Conservation (phyloP, 2,888 invertebrate species). For the Argyresthia albistria region DNA sequence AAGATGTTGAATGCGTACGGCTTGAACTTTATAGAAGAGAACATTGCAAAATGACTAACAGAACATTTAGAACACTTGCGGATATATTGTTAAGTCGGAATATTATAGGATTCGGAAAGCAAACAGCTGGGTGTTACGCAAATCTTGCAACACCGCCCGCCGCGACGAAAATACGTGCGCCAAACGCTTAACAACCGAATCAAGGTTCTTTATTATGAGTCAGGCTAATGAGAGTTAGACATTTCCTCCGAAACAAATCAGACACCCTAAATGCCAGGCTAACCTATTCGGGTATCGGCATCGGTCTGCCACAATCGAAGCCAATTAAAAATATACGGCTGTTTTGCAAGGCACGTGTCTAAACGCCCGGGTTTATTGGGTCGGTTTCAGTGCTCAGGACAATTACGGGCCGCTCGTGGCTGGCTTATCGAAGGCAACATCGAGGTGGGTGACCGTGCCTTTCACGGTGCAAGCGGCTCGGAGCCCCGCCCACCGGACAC, state of each 20-base stretch:
- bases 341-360: slow-evolving; percentile 23
- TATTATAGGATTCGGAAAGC: slow-evolving; percentile 28
- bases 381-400: slow-evolving; percentile 27
- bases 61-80: not conserved
- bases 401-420: slow-evolving; percentile 27
- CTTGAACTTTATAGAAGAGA: slow-evolving; percentile 35
- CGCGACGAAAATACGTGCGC: slow-evolving; percentile 15
- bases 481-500: slow-evolving; percentile 7
- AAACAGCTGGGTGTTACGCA: slow-evolving; percentile 27
- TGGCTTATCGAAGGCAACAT: slow-evolving; percentile 49
- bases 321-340: slow-evolving; percentile 36
- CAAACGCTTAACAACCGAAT: slow-evolving; percentile 28
- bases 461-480: slow-evolving; percentile 38
- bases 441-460: slow-evolving; percentile 47
- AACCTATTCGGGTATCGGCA: slow-evolving; percentile 29
- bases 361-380: slow-evolving; percentile 6
- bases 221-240: slow-evolving; percentile 20
- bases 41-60: slow-evolving; percentile 9
- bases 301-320: slow-evolving; percentile 26
- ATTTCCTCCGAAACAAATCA: not conserved
- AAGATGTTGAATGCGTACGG: slow-evolving; percentile 25
- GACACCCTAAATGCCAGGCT: slow-evolving; percentile 21
- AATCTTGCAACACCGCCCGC: slow-evolving; percentile 27
- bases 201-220: slow-evolving; percentile 35
- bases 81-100: slow-evolving; percentile 9